Evolutionary conservation across 2,888 invertebrate species (phyloP).

Genomic region (Mimumesa dahlbomi): DNA sequence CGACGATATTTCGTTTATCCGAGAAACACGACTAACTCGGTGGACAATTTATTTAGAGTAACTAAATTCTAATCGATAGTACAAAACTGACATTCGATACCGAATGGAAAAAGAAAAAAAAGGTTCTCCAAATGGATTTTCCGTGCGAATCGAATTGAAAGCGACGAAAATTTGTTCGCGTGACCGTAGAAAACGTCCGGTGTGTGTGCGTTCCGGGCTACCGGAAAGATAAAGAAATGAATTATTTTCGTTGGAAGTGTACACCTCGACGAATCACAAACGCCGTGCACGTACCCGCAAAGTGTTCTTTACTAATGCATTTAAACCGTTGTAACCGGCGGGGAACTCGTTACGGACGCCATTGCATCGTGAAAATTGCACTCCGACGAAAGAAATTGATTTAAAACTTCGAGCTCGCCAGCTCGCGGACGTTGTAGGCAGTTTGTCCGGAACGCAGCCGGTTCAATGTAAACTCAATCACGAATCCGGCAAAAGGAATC

Average conservation of each 20-base stretch:
- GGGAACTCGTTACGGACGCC: constrained; percentile 35
- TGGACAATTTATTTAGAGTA: too few species aligned
- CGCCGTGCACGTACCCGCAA: constrained; percentile 1
- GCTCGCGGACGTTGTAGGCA: constrained; percentile 9
- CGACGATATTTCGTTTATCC: too few species aligned
- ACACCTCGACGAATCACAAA: not conserved
- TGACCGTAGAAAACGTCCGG: too few species aligned
- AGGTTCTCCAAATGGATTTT: too few species aligned
- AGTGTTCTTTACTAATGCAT: constrained; percentile 25
- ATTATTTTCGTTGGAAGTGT: not conserved
- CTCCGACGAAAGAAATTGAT: constrained; percentile 39
- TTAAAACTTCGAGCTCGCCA: constrained; percentile 30
- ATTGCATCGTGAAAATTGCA: constrained; percentile 25
- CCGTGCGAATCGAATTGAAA: too few species aligned
- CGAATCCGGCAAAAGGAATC: constrained; percentile 22
- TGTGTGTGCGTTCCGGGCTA: too few species aligned
- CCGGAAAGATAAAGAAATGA: not conserved
- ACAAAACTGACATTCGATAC: too few species aligned
- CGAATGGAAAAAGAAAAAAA: too few species aligned
- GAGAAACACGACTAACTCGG: too few species aligned
- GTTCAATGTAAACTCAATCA: constrained; percentile 35
- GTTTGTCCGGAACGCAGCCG: constrained; percentile 22
- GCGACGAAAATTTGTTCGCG: too few species aligned
- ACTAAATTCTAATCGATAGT: too few species aligned
- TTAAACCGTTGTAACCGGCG: constrained; percentile 21